A percentile compares a stretch with the other conserved stretches of the same genome.
These are phyloP conservation scores for Myotis myotis DNA, from an alignment of 2,797 vertebrate genomes.

Conservation along the genomic window DNA sequence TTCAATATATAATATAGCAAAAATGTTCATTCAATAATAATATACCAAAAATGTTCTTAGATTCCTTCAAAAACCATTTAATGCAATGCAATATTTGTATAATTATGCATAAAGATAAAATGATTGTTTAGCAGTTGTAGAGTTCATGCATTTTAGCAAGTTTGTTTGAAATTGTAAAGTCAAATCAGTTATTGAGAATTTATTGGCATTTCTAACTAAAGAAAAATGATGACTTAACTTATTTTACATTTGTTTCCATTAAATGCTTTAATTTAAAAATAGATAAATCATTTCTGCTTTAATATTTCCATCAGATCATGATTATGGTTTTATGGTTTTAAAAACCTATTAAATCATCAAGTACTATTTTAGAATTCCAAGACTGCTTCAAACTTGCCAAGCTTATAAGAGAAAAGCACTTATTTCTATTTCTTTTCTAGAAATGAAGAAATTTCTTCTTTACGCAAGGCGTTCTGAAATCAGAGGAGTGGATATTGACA, in stretches of 20 bases:
- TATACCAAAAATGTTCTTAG: background rate
- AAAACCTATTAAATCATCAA: background rate
- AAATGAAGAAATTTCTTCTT: conserved; percentile 95
- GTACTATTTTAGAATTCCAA: background rate
- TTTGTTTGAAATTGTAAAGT: conserved; percentile 19
- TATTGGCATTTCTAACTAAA: background rate
- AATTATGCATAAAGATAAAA: background rate
- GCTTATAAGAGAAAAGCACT: background rate
- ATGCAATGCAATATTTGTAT: background rate
- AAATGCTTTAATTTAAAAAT: background rate
- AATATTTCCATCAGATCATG: background rate
- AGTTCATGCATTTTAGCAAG: background rate
- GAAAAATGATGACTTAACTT: background rate
- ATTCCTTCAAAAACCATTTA: background rate
- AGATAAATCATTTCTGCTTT: background rate
- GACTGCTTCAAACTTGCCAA: background rate
- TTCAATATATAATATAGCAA: background rate
- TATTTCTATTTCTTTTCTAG: conserved; percentile 81
- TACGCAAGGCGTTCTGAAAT: conserved; percentile 97
- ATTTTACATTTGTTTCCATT: conserved; percentile 4
- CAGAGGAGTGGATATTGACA: conserved; percentile 97
- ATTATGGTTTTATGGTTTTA: background rate
- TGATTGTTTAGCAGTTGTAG: background rate
- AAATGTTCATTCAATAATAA: background rate
- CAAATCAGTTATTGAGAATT: background rate